Evolutionary conservation across 2,797 vertebrate species (phyloP), one percentile per base, ranked within the genome.

Genomic region (Paramormyrops hopkinsi): DNA sequence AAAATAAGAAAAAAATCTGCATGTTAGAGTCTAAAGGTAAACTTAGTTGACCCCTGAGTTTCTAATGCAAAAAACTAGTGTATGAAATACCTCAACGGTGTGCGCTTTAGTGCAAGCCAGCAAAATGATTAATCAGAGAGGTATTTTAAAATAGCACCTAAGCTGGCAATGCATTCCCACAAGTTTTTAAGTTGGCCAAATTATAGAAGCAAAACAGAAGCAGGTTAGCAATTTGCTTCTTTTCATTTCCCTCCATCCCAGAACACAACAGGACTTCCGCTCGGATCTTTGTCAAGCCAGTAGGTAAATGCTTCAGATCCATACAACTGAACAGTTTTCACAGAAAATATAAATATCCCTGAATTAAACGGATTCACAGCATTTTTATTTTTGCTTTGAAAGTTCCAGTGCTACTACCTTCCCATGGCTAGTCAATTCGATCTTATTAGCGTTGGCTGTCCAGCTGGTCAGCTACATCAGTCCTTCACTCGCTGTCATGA

Each of bases 311-410:
- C 96, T 94, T 95, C 94, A 82, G 76, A 82, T 94, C 95, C 95
- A 94, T 95, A 94, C 95, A 94, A 95, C 95, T 93, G 92, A 91
- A 92, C 92, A 90, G 93, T 95, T 95, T 97, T 96, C 96, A 97
- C 96, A 97, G 96, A 97, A 97, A 97, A 97, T 97, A 97, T 97
- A 97, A 97, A 98, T 97, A 97, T 98, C 97, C 97, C 97, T 98
- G 97, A 97, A 97, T 97, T 95, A 95, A 96, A 96, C 94, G 93
- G 95, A 96, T 97, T 97, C 97, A 97, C 95, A 97, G 96, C 96
- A 96, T 95, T 95, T 82, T 46, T 46, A 44, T 82, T 82, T 95
- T 94, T 94, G 94, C 92, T 93, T 90, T 91, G 94, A 91, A 92
- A 93, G 95, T 94, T 95, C 96, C 96, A 97, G 96, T 96, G 96